Percentiles rank a stretch among this genome's conserved stretches.
phyloP scores from a whole-genome alignment of 2,797 vertebrate species.

The Geotrypetes seraphini region DNA sequence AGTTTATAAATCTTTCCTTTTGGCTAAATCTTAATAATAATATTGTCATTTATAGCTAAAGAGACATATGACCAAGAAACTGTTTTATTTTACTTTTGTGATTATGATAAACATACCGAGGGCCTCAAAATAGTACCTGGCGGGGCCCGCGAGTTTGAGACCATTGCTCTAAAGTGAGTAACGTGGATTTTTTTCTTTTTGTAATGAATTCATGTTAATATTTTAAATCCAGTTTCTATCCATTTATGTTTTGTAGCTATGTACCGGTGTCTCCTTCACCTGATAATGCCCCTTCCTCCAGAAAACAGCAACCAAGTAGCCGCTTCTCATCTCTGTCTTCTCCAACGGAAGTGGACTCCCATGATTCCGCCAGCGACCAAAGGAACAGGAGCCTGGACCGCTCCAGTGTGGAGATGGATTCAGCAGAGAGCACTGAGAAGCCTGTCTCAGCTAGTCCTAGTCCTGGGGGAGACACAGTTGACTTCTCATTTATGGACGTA shows the following conservation, averaged over 20 bases:
- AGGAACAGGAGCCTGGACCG: conserved; percentile 42
- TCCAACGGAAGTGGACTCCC: conserved; percentile 35
- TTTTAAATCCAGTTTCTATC: too few relatives aligned
- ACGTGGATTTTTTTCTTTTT: too few relatives aligned
- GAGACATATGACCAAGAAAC: too few relatives aligned
- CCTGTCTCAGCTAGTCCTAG: not conserved
- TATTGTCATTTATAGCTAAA: too few relatives aligned
- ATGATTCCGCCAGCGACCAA: conserved; percentile 28
- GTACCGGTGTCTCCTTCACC: conserved; percentile 38
- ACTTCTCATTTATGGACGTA: conserved; percentile 60
- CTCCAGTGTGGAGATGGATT: conserved; percentile 50
- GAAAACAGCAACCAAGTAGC: conserved; percentile 32
- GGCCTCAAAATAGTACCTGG: too few relatives aligned
- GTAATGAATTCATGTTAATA: too few relatives aligned
- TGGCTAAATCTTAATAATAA: too few relatives aligned
- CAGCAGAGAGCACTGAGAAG: conserved; percentile 35
- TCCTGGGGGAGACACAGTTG: conserved; percentile 2
- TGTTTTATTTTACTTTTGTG: too few relatives aligned
- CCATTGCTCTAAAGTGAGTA: too few relatives aligned
- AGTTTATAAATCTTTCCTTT: too few relatives aligned
- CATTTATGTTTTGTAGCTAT: conserved; percentile 19
- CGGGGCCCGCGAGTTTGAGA: too few relatives aligned
- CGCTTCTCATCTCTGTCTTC: conserved; percentile 40
- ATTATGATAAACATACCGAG: too few relatives aligned
- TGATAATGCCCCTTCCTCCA: not conserved